Base-by-base conservation (phyloP, 2,888 invertebrate species). In the Aleiodes leptofemur region DNA sequence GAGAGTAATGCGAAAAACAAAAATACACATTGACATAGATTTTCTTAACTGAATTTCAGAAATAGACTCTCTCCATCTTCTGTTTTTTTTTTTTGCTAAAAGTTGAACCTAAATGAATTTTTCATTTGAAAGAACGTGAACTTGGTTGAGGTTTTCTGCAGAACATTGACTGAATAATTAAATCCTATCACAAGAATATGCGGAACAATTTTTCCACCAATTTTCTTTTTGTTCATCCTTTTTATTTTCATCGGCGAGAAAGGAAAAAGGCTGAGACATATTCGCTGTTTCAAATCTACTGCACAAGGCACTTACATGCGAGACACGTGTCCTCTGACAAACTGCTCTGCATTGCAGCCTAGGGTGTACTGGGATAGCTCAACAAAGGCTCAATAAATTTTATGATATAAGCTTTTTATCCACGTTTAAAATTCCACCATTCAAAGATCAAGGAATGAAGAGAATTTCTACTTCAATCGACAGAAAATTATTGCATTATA, bases 261-360 rank as follows among this genome's bases (percentile, higher is more conserved):
- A 51, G 14, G 50, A 51, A 68, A 51, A 68, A 68, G 68, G 51
- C 34, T n/a, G 50, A 29, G 29, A 51, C 51, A 8, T 64, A 68
- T 68, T 9, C 31, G 13, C 14, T 29, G 51, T 68, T 68, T 23
- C n/a, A n/a, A 31, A 68, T 7, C 11, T n/a, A 68, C 31, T 68
- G 50, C 48, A 48, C 23, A 50, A 38, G 53, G 69, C 69, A 78
- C 75, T 56, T 68, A 69, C 59, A 64, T 69, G 74, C 71, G 29
- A 51, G 38, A 77, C 79, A 74, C 79, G 79, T 77, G 76, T 79
- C 76, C 38, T 71, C 76, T 77, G 78, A 79, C 73, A 77, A 79
- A 79, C 77, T 74, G 51, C 76, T 72, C 72, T 76, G 78, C 70
- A 73, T 73, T 77, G 76, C 76, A 75, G 76, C 68, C 73, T 55